phyloP scores from a whole-genome alignment of 2,797 vertebrate genomes.

The Neopelma chrysocephalum region DNA sequence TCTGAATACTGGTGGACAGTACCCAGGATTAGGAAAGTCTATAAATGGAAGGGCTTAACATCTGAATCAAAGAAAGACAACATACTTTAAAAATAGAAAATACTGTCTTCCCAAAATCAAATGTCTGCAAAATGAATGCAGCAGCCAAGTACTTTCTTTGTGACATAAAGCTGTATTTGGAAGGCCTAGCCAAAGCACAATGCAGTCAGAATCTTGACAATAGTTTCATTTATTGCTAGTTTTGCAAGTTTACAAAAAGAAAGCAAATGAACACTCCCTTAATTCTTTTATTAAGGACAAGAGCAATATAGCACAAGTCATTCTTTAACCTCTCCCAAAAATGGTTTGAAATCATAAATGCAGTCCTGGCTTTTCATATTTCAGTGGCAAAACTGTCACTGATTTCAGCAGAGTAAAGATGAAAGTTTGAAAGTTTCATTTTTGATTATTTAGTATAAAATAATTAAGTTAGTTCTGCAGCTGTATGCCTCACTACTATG shows the following conservation, averaged over 20 bases:
- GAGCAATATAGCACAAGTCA: background rate
- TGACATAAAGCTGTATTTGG: background rate
- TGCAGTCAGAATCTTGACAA: background rate
- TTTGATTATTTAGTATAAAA: background rate
- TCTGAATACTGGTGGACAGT: background rate
- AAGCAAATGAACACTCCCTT: background rate
- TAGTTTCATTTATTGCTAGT: background rate
- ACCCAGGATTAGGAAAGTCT: background rate
- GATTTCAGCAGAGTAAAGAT: background rate
- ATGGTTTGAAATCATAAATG: background rate
- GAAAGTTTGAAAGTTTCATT: background rate
- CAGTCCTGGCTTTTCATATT: background rate
- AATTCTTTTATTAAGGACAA: background rate
- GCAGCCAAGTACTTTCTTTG: background rate
- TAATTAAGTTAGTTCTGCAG: background rate
- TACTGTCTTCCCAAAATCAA: background rate
- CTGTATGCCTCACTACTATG: background rate
- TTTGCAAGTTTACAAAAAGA: background rate
- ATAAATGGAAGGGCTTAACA: background rate
- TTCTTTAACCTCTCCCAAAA: fast-evolving
- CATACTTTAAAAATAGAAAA: background rate
- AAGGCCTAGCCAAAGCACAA: background rate
- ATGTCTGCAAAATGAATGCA: background rate
- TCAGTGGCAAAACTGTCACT: background rate
- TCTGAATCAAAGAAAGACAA: background rate